Evolutionary conservation across 2,113 vertebrate genomes (phyloP).

Genomic region (Prunella fulvescens): DNA sequence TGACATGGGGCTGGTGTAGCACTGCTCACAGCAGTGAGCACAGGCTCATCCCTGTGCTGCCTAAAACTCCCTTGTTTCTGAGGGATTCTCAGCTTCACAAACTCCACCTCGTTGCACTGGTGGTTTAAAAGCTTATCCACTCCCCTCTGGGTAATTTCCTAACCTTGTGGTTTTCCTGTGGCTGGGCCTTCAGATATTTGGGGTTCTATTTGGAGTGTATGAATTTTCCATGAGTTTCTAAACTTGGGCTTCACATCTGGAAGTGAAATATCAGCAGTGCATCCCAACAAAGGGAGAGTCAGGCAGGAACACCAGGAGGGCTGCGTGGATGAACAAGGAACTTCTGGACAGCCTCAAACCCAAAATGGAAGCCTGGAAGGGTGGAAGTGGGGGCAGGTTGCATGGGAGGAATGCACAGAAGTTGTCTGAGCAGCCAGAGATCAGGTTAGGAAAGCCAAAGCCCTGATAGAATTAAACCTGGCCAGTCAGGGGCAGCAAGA

Average conservation of each 20-base stretch:
- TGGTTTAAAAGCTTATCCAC: background rate
- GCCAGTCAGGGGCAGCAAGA: background rate
- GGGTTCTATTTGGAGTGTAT: background rate
- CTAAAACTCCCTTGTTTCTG: background rate
- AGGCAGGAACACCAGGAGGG: background rate
- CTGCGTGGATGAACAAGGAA: background rate
- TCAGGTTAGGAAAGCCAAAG: background rate
- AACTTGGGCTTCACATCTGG: background rate
- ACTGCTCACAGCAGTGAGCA: background rate
- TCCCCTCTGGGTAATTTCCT: background rate
- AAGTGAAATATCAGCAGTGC: background rate
- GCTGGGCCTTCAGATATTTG: background rate
- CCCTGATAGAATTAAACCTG: background rate
- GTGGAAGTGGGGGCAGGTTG: background rate
- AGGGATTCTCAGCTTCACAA: background rate
- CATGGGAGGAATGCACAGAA: background rate
- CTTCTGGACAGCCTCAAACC: background rate
- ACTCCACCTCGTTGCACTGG: background rate
- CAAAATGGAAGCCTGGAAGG: background rate
- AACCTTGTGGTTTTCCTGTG: background rate
- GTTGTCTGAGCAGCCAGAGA: background rate
- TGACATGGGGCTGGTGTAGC: background rate
- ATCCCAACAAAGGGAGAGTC: background rate
- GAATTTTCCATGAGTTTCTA: background rate
- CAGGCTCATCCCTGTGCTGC: background rate